These are phyloP conservation scores for Brienomyrus brachyistius DNA, from an alignment of 2,113 vertebrate species.

Conservation along the genomic window DNA sequence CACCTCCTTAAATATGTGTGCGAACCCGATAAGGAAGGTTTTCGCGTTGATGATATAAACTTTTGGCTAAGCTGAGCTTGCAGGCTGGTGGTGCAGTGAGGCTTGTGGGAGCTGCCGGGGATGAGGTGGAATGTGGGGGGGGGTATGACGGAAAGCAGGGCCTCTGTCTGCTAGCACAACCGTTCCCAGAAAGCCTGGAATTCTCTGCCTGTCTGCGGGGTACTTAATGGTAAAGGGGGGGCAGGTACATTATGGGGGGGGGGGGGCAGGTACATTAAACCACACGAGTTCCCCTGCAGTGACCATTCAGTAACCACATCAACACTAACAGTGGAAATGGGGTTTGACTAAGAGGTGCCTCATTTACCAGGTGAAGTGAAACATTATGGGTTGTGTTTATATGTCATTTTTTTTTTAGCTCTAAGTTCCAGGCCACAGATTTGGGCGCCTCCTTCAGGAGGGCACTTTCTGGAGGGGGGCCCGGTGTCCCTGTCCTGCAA, in stretches of 20 bases:
- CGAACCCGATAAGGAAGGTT: not conserved
- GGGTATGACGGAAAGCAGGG: slow-evolving; percentile 30
- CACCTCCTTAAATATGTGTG: not conserved
- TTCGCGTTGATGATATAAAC: not conserved
- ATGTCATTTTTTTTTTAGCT: slow-evolving; percentile 7
- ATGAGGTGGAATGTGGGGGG: slow-evolving; percentile 60
- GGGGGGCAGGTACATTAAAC: not conserved
- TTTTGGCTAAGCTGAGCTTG: not conserved
- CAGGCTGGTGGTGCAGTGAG: not conserved
- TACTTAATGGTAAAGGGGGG: not conserved
- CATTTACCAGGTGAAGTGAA: not conserved
- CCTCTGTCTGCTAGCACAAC: not conserved
- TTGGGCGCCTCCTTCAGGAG: slow-evolving; percentile 44
- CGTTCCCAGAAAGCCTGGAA: not conserved
- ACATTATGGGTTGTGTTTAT: not conserved
- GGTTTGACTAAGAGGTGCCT: not conserved
- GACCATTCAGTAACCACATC: too few species aligned
- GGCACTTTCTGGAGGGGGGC: slow-evolving; percentile 43
- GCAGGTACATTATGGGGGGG: not conserved
- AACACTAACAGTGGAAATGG: not conserved
- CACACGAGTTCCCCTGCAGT: not conserved
- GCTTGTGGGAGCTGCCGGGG: slow-evolving; percentile 58
- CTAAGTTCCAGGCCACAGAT: slow-evolving; percentile 48
- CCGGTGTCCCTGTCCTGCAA: slow-evolving; percentile 56
- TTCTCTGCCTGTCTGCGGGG: not conserved